A percentile compares a stretch with the other conserved stretches of the same genome.
Conservation (phyloP, 1,140 invertebrate genomes). For the Brachionus rotundiformis region DNA sequence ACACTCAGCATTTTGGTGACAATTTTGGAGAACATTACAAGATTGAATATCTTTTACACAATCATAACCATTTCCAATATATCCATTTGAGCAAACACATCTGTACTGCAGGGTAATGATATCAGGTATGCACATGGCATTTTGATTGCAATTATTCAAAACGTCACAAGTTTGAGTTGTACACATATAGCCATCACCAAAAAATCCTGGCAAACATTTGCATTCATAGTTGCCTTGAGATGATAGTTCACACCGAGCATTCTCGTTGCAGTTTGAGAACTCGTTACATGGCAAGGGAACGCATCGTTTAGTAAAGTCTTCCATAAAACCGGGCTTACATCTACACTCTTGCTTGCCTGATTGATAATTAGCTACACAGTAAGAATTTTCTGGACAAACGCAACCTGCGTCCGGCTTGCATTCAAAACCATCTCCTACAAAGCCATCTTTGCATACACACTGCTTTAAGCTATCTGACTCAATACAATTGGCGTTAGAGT, state of each 20-base stretch:
- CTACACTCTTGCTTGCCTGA: constrained; percentile 37
- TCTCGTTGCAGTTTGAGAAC: constrained; percentile 37
- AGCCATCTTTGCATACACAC: constrained; percentile 46
- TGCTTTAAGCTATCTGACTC: not conserved
- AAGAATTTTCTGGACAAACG: constrained; percentile 24
- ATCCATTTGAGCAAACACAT: constrained; percentile 46
- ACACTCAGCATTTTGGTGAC: constrained; percentile 46
- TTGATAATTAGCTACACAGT: constrained; percentile 33
- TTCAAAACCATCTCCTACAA: constrained; percentile 48
- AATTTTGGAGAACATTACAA: constrained; percentile 45
- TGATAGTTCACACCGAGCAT: constrained; percentile 4
- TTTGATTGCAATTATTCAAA: constrained; percentile 19
- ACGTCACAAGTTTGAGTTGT: constrained; percentile 37
- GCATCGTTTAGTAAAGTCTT: constrained; percentile 27
- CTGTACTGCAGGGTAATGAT: not conserved
- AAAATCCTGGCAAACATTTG: constrained; percentile 45
- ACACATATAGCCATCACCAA: constrained; percentile 40
- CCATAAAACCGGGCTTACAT: constrained; percentile 31
- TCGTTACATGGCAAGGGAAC: constrained; percentile 37
- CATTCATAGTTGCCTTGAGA: constrained; percentile 19
- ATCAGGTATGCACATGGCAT: constrained; percentile 31
- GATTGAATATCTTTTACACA: constrained; percentile 38
- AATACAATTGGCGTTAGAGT: constrained; percentile 42
- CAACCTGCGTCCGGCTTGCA: constrained; percentile 3
- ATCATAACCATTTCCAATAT: constrained; percentile 42